Evolutionary conservation across 1,140 invertebrate species (phyloP).

Genomic region (Microplitis demolitor): DNA sequence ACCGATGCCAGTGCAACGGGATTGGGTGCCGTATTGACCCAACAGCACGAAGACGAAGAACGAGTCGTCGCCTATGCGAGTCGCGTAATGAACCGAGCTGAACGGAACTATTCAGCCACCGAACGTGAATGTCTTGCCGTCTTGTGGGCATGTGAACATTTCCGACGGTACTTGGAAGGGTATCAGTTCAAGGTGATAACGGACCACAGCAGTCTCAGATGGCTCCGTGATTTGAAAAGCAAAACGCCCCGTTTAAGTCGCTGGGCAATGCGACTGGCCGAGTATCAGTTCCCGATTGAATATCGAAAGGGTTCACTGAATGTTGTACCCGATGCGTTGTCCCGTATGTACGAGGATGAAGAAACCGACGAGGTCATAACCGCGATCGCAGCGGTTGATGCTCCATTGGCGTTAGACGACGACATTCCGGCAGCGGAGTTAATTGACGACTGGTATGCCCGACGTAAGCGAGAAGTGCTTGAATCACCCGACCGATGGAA

Average conservation of each 20-base stretch:
- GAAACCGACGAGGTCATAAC: neutral
- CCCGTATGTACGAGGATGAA: slow-evolving; percentile 23
- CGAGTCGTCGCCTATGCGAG: too few relatives aligned
- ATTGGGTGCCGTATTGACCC: too few relatives aligned
- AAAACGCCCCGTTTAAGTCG: slow-evolving; percentile 48
- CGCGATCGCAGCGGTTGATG: too few relatives aligned
- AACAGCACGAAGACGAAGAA: too few relatives aligned
- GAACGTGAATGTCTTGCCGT: slow-evolving; percentile 61
- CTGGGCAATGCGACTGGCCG: slow-evolving; percentile 50
- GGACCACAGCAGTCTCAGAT: slow-evolving; percentile 61
- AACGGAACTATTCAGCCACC: slow-evolving; percentile 31
- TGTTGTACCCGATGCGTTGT: slow-evolving; percentile 35
- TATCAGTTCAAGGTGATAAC: slow-evolving; percentile 48
- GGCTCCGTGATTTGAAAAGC: slow-evolving; percentile 56
- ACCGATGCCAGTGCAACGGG: too few relatives aligned
- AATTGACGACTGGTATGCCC: too few relatives aligned
- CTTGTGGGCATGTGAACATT: slow-evolving; percentile 57
- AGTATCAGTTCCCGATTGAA: slow-evolving; percentile 27
- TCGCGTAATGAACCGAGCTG: too few relatives aligned
- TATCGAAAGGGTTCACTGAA: slow-evolving; percentile 28
- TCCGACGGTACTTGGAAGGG: slow-evolving; percentile 52
- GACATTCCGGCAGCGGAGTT: too few relatives aligned
- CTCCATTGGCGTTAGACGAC: too few relatives aligned
- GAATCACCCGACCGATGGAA: neutral
- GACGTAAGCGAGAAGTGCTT: too few relatives aligned